A percentile compares a stretch with the other conserved stretches of the same genome.
Conservation (phyloP, 2,888 invertebrate genomes). For the Cyaniris semiargus region DNA sequence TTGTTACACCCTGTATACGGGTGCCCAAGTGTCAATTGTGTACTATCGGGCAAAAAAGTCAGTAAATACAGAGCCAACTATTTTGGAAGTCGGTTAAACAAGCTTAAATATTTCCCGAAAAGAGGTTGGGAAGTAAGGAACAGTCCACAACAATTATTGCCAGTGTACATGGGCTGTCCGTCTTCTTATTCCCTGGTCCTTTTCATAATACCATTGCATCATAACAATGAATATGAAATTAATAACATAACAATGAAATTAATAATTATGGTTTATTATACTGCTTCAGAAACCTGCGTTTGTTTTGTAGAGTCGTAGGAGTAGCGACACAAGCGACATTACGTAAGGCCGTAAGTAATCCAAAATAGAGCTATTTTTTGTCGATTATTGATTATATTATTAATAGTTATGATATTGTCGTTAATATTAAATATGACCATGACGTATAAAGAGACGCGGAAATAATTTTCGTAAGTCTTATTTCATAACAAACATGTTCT, state of each 20-base stretch:
- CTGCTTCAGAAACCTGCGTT: background rate
- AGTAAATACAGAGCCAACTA: too few relatives aligned
- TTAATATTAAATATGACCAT: background rate
- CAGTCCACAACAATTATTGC: too few relatives aligned
- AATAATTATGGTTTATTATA: background rate
- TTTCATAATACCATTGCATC: too few relatives aligned
- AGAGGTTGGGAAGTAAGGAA: too few relatives aligned
- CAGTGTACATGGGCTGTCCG: too few relatives aligned
- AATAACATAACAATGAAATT: background rate
- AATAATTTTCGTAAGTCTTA: background rate
- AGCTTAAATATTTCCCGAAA: too few relatives aligned
- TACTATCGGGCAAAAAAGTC: too few relatives aligned
- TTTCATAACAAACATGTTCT: background rate
- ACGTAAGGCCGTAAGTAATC: conserved; percentile 4
- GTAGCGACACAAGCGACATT: background rate
- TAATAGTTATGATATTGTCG: conserved; percentile 2
- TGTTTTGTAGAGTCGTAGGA: background rate
- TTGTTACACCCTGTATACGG: too few relatives aligned
- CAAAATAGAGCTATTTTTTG: background rate
- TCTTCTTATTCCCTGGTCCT: too few relatives aligned
- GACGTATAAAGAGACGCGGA: conserved; percentile 1
- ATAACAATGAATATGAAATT: too few relatives aligned
- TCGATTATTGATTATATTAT: background rate
- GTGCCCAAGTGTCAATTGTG: too few relatives aligned
- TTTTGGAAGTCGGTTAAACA: too few relatives aligned